These are phyloP conservation scores for Nasonovia ribisnigri DNA, from an alignment of 2,888 invertebrate genomes.

Conservation along the genomic window DNA sequence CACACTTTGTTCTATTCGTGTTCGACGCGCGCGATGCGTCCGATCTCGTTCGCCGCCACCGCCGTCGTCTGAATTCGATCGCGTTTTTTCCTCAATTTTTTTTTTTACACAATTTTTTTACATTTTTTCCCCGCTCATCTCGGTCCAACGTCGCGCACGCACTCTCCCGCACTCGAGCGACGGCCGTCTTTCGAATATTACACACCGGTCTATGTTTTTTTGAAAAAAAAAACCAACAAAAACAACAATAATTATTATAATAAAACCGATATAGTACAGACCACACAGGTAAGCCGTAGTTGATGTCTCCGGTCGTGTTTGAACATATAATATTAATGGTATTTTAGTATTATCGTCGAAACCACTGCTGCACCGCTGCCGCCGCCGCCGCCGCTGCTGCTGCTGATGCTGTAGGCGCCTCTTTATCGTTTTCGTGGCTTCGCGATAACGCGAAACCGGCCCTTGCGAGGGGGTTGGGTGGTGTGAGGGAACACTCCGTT, in stretches of 20 bases:
- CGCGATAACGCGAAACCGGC: not conserved
- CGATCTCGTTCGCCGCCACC: conserved; percentile 26
- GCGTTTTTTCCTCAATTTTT: not conserved
- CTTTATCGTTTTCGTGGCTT: not conserved
- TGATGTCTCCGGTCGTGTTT: not conserved
- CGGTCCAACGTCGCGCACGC: not conserved
- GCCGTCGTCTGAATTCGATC: conserved; percentile 7
- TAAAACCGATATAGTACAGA: not conserved
- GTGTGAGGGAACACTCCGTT: not conserved
- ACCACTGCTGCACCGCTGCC: not conserved
- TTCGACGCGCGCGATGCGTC: conserved; percentile 50
- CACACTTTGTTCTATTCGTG: conserved; percentile 40
- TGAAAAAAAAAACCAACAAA: not conserved
- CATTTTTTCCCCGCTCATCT: not conserved
- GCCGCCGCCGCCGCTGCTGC: not conserved
- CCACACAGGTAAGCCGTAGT: conserved; percentile 37
- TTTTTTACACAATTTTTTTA: not conserved
- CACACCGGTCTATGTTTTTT: not conserved
- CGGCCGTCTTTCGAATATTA: not conserved
- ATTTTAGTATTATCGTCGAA: not conserved
- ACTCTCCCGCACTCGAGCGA: not conserved
- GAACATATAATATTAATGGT: not conserved
- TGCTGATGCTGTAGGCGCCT: not conserved
- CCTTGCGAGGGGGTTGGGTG: not conserved
- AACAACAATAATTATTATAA: not conserved